Evolutionary conservation across 1,140 invertebrate species (phyloP).

Genomic region (Drosophila obscura): DNA sequence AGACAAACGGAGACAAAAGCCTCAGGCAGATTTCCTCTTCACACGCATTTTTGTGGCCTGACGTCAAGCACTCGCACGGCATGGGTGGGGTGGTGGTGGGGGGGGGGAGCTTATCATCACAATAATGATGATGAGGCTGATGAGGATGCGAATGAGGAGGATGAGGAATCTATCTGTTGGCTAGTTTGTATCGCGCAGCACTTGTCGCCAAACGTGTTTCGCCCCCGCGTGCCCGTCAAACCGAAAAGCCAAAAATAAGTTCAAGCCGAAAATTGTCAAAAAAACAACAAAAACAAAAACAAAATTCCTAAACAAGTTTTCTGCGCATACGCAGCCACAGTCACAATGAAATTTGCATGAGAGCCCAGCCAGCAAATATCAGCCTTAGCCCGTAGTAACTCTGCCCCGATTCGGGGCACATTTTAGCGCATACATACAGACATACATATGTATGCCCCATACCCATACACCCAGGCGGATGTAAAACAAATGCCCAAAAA

Average conservation of each 20-base stretch:
- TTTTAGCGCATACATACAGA: background rate
- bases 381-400: no score
- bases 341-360: constrained; percentile 37
- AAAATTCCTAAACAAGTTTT: constrained; percentile 38
- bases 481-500: constrained; percentile 11
- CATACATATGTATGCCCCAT: background rate
- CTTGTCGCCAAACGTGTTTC: constrained; percentile 70
- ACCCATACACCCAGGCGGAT: constrained; percentile 19
- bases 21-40: constrained; percentile 31
- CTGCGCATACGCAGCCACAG: constrained; percentile 41
- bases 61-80: constrained; percentile 32
- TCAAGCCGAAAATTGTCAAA: constrained; percentile 33
- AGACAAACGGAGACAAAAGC: constrained; percentile 16
- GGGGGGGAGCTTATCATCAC: no score
- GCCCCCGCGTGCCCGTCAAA: constrained; percentile 36
- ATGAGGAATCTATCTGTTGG: constrained; percentile 26
- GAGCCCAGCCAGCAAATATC: background rate
- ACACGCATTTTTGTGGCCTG: constrained; percentile 54
- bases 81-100: background rate
- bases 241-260: constrained; percentile 40
- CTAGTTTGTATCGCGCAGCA: constrained; percentile 40
- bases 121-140: background rate
- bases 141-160: constrained; percentile 4
- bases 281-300: constrained; percentile 2
- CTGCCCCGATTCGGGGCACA: no score